These are phyloP conservation scores for Oscheius sp. DNA, from an alignment of 2,888 invertebrate genomes.

Conservation along the genomic window DNA sequence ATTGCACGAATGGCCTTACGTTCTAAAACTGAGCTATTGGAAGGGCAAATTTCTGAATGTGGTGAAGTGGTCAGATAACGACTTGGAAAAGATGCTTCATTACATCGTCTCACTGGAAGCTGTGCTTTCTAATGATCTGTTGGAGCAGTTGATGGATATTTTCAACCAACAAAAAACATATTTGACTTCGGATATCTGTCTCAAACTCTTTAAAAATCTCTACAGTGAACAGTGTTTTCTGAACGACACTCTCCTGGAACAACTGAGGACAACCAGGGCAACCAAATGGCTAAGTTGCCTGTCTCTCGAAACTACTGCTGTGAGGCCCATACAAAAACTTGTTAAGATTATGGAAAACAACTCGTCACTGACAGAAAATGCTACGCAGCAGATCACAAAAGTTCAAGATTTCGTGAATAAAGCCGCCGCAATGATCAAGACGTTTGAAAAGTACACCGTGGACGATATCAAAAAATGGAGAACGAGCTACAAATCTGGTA, in stretches of 20 bases:
- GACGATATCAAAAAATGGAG: slow-evolving; percentile 19
- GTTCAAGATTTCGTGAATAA: background rate
- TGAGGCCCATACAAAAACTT: background rate
- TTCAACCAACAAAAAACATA: background rate
- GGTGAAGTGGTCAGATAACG: background rate
- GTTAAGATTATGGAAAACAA: background rate
- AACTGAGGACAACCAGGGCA: background rate
- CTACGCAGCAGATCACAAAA: background rate
- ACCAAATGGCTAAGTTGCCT: background rate
- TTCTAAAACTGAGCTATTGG: slow-evolving; percentile 17
- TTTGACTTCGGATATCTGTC: background rate
- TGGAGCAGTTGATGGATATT: background rate
- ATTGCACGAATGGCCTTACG: slow-evolving; percentile 13
- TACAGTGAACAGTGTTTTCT: slow-evolving; percentile 16
- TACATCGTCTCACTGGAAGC: slow-evolving; percentile 12
- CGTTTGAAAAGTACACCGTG: background rate
- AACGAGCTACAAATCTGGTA: background rate
- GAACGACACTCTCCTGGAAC: background rate
- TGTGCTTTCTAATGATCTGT: background rate
- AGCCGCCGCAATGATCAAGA: background rate
- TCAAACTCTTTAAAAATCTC: slow-evolving; percentile 8
- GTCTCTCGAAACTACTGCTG: background rate
- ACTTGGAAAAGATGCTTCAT: background rate
- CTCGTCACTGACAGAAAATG: background rate
- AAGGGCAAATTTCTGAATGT: slow-evolving; percentile 3